Percentiles rank a stretch among this genome's conserved stretches.
These are phyloP conservation scores for Eupithecia subfuscata DNA, from an alignment of 2,888 invertebrate species.

Conservation along the genomic window DNA sequence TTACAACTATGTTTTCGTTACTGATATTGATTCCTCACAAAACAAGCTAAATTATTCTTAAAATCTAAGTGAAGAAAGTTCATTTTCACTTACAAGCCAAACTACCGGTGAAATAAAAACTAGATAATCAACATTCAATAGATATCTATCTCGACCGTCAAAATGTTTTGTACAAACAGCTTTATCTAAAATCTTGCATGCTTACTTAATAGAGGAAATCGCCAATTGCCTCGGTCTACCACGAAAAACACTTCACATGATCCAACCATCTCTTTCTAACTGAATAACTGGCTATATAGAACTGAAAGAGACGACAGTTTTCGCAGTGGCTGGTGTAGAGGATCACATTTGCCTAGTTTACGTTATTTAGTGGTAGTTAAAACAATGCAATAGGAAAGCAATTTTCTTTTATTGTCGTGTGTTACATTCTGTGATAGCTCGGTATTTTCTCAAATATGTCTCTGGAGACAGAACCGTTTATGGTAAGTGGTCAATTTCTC, in stretches of 20 bases:
- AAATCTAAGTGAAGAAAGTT: neutral
- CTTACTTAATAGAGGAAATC: constrained; percentile 77
- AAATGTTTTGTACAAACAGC: constrained; percentile 74
- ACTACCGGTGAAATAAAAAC: neutral
- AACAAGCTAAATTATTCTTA: neutral
- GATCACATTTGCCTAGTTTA: constrained; percentile 22
- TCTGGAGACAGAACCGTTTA: constrained; percentile 9
- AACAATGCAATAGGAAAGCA: constrained; percentile 37
- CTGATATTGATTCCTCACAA: constrained; percentile 10
- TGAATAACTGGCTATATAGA: neutral
- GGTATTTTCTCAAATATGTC: constrained; percentile 12
- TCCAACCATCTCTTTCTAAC: constrained; percentile 19
- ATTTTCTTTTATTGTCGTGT: constrained; percentile 37
- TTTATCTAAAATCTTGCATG: constrained; percentile 71
- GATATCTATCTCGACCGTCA: constrained; percentile 61
- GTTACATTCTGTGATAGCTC: constrained; percentile 12
- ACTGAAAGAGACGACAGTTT: constrained; percentile 18
- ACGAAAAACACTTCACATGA: constrained; percentile 21
- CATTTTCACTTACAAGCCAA: neutral
- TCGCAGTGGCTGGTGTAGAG: constrained; percentile 11
- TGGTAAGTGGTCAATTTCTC: constrained; percentile 6
- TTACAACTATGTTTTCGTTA: constrained; percentile 2
- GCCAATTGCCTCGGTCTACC: constrained; percentile 62
- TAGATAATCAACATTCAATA: constrained; percentile 48
- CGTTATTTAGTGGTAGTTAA: constrained; percentile 33